Conservation (phyloP, 2,888 invertebrate species). For the Lasiommata megera region DNA sequence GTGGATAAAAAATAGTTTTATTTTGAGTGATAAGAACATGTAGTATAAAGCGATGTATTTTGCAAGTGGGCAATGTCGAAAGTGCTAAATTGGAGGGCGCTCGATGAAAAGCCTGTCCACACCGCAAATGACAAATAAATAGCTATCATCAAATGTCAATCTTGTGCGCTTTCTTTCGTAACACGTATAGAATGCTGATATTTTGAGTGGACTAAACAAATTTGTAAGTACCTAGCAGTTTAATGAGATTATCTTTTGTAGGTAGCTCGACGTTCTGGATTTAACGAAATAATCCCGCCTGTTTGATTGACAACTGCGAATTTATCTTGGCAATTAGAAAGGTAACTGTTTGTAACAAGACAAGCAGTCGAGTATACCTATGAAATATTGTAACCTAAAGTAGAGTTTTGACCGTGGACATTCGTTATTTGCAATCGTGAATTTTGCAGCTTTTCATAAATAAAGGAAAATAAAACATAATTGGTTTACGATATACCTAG, state of each 20-base stretch:
- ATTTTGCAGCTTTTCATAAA: too few species aligned
- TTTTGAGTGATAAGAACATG: neutral
- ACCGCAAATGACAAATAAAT: slow-evolving; percentile 68
- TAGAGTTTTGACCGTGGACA: too few species aligned
- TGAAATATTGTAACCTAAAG: too few species aligned
- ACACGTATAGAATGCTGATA: slow-evolving; percentile 29
- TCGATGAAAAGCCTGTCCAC: slow-evolving; percentile 34
- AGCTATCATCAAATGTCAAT: slow-evolving; percentile 66
- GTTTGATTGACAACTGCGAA: slow-evolving; percentile 2
- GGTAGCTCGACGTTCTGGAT: neutral
- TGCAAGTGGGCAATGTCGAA: slow-evolving; percentile 20
- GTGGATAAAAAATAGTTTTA: too few species aligned
- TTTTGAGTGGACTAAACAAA: slow-evolving; percentile 13
- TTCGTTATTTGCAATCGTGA: too few species aligned
- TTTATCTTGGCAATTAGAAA: neutral
- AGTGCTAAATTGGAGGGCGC: slow-evolving; percentile 18
- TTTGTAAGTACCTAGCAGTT: slow-evolving; percentile 19
- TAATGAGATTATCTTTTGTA: slow-evolving; percentile 2
- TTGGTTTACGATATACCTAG: too few species aligned
- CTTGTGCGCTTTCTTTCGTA: slow-evolving; percentile 52
- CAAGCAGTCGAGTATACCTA: neutral
- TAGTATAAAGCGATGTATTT: slow-evolving; percentile 1
- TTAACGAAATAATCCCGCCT: neutral
- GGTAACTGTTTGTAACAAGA: neutral
- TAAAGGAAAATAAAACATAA: too few species aligned